phyloP scores from a whole-genome alignment of 2,888 invertebrate species.

The Ecliptopera silaceata region DNA sequence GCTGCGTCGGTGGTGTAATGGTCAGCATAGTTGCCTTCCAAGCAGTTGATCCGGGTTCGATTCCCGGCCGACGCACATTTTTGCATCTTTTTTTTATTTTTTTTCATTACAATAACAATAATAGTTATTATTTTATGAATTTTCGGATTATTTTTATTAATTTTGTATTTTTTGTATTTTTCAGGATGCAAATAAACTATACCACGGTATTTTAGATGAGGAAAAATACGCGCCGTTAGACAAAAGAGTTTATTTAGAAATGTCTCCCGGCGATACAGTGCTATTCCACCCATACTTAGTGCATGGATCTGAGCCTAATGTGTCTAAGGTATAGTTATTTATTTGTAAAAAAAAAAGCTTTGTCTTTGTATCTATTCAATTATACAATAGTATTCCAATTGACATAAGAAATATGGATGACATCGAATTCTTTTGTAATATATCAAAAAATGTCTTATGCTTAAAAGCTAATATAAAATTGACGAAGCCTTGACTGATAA shows the following conservation, averaged over 20 bases:
- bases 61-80: slow-evolving; percentile 82
- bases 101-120: not conserved
- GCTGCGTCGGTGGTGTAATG: slow-evolving; percentile 83
- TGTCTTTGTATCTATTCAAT: too few species aligned
- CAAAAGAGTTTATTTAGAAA: slow-evolving; percentile 27
- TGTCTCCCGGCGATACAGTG: slow-evolving; percentile 37
- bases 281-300: slow-evolving; percentile 31
- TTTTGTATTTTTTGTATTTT: slow-evolving; percentile 3
- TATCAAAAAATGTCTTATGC: too few species aligned
- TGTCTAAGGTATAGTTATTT: slow-evolving; percentile 17
- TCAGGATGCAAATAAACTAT: slow-evolving; percentile 32
- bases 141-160: not conserved
- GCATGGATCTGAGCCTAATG: slow-evolving; percentile 29
- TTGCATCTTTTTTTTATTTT: slow-evolving; percentile 33
- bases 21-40: slow-evolving; percentile 85
- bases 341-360: too few species aligned
- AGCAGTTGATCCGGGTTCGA: slow-evolving; percentile 85
- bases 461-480: too few species aligned
- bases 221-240: slow-evolving; percentile 17
- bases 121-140: too few species aligned
- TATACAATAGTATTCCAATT: too few species aligned
- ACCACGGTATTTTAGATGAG: slow-evolving; percentile 33
- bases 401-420: too few species aligned
- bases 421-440: too few species aligned
- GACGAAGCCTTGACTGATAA: too few species aligned